phyloP scores from a whole-genome alignment of 2,888 invertebrate genomes.

The Tetramorium bicarinatum region DNA sequence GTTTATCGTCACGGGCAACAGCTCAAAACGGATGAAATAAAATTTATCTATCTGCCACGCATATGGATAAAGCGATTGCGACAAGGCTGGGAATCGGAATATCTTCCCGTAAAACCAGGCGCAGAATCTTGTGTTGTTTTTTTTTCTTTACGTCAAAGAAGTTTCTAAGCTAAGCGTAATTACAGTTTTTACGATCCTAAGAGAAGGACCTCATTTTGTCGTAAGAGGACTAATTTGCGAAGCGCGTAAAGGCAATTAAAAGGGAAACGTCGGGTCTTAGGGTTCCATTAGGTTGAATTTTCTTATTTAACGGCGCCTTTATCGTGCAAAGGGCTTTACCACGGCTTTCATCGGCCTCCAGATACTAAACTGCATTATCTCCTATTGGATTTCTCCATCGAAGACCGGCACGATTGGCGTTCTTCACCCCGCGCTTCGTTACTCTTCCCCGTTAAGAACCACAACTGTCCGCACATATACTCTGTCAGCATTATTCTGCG shows the following conservation, averaged over 20 bases:
- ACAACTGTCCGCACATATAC: background rate
- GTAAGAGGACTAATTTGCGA: slow-evolving; percentile 34
- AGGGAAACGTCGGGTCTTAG: slow-evolving; percentile 7
- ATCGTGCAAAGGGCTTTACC: slow-evolving; percentile 23
- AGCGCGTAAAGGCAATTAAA: slow-evolving; percentile 42
- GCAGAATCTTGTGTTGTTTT: background rate
- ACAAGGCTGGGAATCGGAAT: background rate
- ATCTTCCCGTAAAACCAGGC: background rate
- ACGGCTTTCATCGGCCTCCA: slow-evolving; percentile 33
- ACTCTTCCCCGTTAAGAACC: slow-evolving; percentile 25
- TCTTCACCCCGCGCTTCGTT: slow-evolving; percentile 12
- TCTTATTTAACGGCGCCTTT: slow-evolving; percentile 42
- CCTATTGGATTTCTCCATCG: slow-evolving; percentile 47
- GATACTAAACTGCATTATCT: slow-evolving; percentile 44
- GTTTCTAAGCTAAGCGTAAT: slow-evolving; percentile 18
- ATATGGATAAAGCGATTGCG: background rate
- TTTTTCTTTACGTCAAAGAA: slow-evolving; percentile 7
- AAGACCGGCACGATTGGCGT: slow-evolving; percentile 31
- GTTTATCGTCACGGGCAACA: background rate
- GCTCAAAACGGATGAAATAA: slow-evolving; percentile 12
- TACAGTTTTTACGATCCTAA: slow-evolving; percentile 20
- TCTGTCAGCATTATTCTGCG: slow-evolving; percentile 21
- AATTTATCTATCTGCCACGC: background rate
- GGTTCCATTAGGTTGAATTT: slow-evolving; percentile 42
- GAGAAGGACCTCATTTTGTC: background rate